phyloP scores from a whole-genome alignment of 2,113 vertebrate species.

The Microcebus murinus region DNA sequence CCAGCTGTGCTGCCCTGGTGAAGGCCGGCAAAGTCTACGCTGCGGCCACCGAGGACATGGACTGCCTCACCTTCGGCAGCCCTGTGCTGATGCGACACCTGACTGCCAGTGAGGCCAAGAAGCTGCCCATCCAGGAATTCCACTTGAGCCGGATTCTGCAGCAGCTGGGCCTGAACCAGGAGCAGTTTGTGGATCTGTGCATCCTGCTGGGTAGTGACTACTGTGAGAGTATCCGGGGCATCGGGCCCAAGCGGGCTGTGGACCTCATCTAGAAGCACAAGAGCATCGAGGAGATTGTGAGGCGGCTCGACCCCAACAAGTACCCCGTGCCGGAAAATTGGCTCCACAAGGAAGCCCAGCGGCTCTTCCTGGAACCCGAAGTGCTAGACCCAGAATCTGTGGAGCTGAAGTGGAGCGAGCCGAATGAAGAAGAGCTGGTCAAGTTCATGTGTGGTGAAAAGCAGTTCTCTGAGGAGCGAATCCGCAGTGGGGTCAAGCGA shows the following conservation, averaged over 20 bases:
- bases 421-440: conserved; percentile 91
- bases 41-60: conserved; percentile 98
- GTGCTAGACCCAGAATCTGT: conserved; percentile 89
- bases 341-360: conserved; percentile 94
- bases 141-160: too few relatives aligned
- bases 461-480: conserved; percentile 96
- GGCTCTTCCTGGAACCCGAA: conserved; percentile 93
- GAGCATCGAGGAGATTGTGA: too few relatives aligned
- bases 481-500: conserved; percentile 93
- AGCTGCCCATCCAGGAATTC: conserved; percentile 81
- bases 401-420: conserved; percentile 94
- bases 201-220: too few relatives aligned
- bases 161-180: too few relatives aligned
- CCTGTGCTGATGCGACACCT: conserved; percentile 94
- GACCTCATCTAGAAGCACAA: too few relatives aligned
- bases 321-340: conserved; percentile 91
- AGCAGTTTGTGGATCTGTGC: too few relatives aligned
- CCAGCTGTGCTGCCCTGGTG: conserved; percentile 90
- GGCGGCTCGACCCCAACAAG: too few relatives aligned
- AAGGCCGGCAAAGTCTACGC: conserved; percentile 96
- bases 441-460: conserved; percentile 95
- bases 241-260: too few relatives aligned
- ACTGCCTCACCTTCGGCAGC: conserved; percentile 97
- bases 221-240: too few relatives aligned
- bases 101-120: conserved; percentile 98